Evolutionary conservation across 2,113 vertebrate genomes (phyloP), one percentile per base, ranked within the genome.

Genomic region (Pogona vitticeps): DNA sequence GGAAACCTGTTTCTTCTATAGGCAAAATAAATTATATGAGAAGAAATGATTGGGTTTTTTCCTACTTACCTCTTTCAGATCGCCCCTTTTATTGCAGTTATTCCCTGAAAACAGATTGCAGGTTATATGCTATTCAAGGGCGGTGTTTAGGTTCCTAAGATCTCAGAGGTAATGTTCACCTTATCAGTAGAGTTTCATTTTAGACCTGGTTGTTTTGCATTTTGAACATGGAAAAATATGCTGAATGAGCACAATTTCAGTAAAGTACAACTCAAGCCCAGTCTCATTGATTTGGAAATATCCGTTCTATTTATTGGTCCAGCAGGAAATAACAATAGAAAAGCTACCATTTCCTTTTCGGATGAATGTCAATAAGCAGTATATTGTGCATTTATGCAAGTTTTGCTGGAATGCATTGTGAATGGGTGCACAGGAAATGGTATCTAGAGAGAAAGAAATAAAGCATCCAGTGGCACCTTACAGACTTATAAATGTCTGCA

Each of bases 281-380:
- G 36, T 71, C 6, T 52, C n/a, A 67, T 13, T 83, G n/a, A 83
- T 58, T 36, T 83, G 56, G 81, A 71, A 83, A 83, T 38, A 71
- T 56, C 56, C 33, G 18, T 78, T 59, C 46, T 20, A 33, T 59
- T 20, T 33, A 4, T 58, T 78, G 56, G 14, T 52, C n/a, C 84
- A 76, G 79, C 71, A 83, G 91, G 86, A 88, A 83, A 90, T 56
- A 28, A 61, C 79, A 87, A 89, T 79, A 31, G 56, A 73, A 85
- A 86, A 79, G 67, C 67, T 56, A 78, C 85, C 86, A 31, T 78
- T 83, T 58, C 84, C 82, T 85, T 77, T 85, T 82, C 80, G 5
- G 36, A 26, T 46, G 33, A 52, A 68, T 80, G 90, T 26, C 82
- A 89, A 83, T 78, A 88, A 89, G 1, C 46, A 84, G 85, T 52